Conservation (phyloP, 2,113 vertebrate species). For the Cyprinus carpio region DNA sequence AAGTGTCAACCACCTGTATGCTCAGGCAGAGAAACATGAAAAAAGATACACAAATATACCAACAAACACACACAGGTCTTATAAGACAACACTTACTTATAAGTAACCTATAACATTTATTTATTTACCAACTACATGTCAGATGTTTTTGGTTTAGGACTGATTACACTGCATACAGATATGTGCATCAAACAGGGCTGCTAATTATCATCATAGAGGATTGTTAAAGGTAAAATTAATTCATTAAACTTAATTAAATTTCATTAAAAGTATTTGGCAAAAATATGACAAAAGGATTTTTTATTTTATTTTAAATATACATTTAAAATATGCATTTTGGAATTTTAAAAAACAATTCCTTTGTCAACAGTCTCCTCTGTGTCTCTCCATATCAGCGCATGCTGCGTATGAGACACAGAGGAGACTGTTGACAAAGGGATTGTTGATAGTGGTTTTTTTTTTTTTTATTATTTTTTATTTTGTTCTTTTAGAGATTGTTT, state of each 20-base stretch:
- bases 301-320: too few species aligned
- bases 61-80: not conserved
- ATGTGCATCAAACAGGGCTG: not conserved
- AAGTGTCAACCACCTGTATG: conserved; percentile 18
- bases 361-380: too few species aligned
- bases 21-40: not conserved
- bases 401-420: too few species aligned
- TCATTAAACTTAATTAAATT: not conserved
- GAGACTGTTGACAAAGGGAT: too few species aligned
- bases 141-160: not conserved
- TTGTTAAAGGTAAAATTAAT: not conserved
- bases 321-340: too few species aligned
- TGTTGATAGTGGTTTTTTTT: too few species aligned
- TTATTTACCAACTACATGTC: not conserved
- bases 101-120: not conserved
- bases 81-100: not conserved
- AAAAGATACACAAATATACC: not conserved
- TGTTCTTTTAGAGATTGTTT: too few species aligned
- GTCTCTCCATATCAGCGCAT: too few species aligned
- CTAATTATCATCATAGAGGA: not conserved
- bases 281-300: not conserved
- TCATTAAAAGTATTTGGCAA: not conserved
- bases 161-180: not conserved
- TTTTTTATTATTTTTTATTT: too few species aligned
- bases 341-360: too few species aligned